Evolutionary conservation across 2,797 vertebrate genomes (phyloP).

Genomic region (Valencia hispanica): DNA sequence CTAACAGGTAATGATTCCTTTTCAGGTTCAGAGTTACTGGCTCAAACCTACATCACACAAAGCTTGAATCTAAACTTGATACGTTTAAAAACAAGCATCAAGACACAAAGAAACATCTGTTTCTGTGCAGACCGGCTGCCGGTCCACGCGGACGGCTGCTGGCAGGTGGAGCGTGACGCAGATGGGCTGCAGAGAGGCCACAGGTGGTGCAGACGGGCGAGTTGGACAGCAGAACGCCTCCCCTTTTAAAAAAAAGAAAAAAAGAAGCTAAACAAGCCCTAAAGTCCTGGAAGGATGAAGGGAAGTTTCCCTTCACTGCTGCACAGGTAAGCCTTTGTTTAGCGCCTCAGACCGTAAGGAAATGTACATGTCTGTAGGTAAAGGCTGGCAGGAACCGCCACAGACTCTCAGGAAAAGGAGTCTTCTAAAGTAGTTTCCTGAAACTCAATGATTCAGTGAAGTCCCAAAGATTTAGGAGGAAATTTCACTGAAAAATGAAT

Average conservation of each 20-base stretch:
- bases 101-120: slow-evolving; percentile 5
- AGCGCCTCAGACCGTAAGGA: slow-evolving; percentile 49
- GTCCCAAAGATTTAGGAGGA: neutral
- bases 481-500: neutral
- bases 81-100: neutral
- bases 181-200: slow-evolving; percentile 64
- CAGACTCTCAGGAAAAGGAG: slow-evolving; percentile 51
- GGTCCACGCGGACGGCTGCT: slow-evolving; percentile 38
- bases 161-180: slow-evolving; percentile 55
- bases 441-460: slow-evolving; percentile 5
- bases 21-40: neutral
- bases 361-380: slow-evolving; percentile 56
- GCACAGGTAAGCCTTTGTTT: slow-evolving; percentile 74
- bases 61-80: neutral
- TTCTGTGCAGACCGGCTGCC: slow-evolving; percentile 27
- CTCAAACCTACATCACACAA: neutral
- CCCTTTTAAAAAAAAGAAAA: slow-evolving; percentile 19
- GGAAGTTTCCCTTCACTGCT: slow-evolving; percentile 60
- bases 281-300: slow-evolving; percentile 59
- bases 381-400: slow-evolving; percentile 29
- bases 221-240: slow-evolving; percentile 48
- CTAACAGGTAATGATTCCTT: too few relatives aligned
- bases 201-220: slow-evolving; percentile 62
- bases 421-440: slow-evolving; percentile 5
- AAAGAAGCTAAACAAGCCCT: slow-evolving; percentile 63